Evolutionary conservation across 2,113 vertebrate genomes (phyloP), one percentile per base, ranked within the genome.

Genomic region (Macquaria ambigua): DNA sequence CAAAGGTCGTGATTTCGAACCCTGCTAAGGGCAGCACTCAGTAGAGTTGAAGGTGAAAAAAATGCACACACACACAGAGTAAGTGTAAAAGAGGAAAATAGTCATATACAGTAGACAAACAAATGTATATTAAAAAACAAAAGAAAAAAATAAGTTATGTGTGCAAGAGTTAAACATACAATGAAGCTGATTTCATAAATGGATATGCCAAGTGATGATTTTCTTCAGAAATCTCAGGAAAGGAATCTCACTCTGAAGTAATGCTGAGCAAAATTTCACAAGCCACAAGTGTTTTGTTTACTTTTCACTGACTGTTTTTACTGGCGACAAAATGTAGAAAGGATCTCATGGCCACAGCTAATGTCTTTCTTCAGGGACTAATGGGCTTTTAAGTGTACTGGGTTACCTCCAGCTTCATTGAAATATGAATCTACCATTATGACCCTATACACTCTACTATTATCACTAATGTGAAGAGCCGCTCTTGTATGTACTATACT

Each of bases 321-420:
- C 52, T 50, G 52, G n/a, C 20, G 25, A 63, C 23, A 83, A 76
- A 84, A 80, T 71, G 61, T 12, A 67, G 74, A 80, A 69, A 61
- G 58, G 25, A 56, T 79, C 71, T 81, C 74, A 83, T 76, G 85
- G 86, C 75, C 68, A 84, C 80, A 59, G 61, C 75, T 94, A 75
- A 90, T 85, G 85, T 92, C 83, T 89, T 86, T 82, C 93, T 86
- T 85, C 81, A 52, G 82, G 85, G 67, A 88, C 87, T 93, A 93
- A 93, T 95, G 90, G 89, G 75, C 80, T 91, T 94, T 92, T 93
- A 92, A 94, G 84, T 87, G 79, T 84, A 88, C 76, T 76, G 76
- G 76, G 81, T 92, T 89, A 92, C 92, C 90, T 87, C 80, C 77
- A 88, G 78, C 71, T 87, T 92, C 77, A 89, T 50, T 89, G 75